phyloP scores from a whole-genome alignment of 2,797 vertebrate species.

The Danio aesculapii region DNA sequence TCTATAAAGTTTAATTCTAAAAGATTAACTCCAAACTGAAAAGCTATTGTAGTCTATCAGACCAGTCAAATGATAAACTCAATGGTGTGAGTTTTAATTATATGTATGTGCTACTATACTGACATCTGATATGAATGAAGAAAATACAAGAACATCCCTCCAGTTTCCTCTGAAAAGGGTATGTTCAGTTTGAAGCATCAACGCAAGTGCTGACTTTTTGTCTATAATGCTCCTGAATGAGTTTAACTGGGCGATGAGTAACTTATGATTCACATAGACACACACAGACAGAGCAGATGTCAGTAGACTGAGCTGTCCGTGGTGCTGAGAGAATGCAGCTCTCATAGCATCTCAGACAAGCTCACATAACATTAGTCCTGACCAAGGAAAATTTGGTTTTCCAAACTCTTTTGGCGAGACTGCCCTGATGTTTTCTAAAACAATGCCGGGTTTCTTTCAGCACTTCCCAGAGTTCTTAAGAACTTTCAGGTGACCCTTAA shows the following conservation, averaged over 20 bases:
- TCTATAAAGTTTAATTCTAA: too few species aligned
- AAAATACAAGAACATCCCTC: background rate
- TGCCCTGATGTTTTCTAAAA: too few species aligned
- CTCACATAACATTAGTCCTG: slow-evolving; percentile 54
- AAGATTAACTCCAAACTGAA: too few species aligned
- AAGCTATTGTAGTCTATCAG: background rate
- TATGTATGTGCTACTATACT: too few species aligned
- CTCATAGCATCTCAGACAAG: slow-evolving; percentile 63
- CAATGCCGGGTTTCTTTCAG: too few species aligned
- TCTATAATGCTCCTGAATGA: background rate
- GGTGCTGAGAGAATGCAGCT: slow-evolving; percentile 63
- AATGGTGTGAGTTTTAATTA: background rate
- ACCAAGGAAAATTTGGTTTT: background rate
- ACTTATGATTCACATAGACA: slow-evolving; percentile 3
- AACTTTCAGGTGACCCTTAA: too few species aligned
- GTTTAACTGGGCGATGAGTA: background rate
- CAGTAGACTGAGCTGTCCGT: slow-evolving; percentile 71
- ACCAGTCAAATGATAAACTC: background rate
- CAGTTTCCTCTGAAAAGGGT: background rate
- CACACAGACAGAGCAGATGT: slow-evolving; percentile 55
- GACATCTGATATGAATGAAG: background rate
- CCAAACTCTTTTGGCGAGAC: background rate
- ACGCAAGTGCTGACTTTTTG: background rate
- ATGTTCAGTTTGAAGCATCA: background rate
- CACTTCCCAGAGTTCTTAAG: too few species aligned